These are phyloP conservation scores for Andricus quercusramuli DNA, from an alignment of 2,888 invertebrate species.

Conservation along the genomic window DNA sequence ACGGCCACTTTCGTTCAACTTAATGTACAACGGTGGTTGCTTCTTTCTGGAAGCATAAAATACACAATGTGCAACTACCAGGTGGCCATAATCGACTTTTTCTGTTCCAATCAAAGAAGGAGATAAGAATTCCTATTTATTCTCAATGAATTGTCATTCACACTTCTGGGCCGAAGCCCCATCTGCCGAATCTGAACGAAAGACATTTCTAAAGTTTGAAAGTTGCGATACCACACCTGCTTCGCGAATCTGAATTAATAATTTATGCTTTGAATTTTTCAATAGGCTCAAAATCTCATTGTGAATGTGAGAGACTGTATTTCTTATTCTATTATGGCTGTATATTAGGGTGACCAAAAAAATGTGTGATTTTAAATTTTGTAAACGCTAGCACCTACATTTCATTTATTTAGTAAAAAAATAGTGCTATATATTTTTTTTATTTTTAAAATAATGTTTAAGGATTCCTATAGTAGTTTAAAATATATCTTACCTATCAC, in stretches of 20 bases:
- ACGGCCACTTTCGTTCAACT: conserved; percentile 44
- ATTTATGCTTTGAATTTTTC: neutral
- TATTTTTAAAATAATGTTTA: too few relatives aligned
- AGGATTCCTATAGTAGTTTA: too few relatives aligned
- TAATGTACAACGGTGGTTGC: neutral
- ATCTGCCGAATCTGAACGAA: neutral
- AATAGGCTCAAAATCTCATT: neutral
- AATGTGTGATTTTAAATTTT: too few relatives aligned
- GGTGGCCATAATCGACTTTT: neutral
- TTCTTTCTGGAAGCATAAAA: neutral
- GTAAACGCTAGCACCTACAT: too few relatives aligned
- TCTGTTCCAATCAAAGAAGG: neutral
- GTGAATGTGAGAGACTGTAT: neutral
- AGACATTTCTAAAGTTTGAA: neutral
- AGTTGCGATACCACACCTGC: neutral
- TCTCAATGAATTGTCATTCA: neutral
- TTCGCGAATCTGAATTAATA: neutral
- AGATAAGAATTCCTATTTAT: neutral
- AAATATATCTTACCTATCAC: too few relatives aligned
- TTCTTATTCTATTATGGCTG: neutral
- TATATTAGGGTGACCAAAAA: too few relatives aligned
- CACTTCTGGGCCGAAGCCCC: neutral
- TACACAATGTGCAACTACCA: neutral
- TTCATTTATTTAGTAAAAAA: too few relatives aligned
- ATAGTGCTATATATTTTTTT: too few relatives aligned